Evolutionary conservation across 2,888 invertebrate species (phyloP).

Genomic region (Mythimna albipuncta): DNA sequence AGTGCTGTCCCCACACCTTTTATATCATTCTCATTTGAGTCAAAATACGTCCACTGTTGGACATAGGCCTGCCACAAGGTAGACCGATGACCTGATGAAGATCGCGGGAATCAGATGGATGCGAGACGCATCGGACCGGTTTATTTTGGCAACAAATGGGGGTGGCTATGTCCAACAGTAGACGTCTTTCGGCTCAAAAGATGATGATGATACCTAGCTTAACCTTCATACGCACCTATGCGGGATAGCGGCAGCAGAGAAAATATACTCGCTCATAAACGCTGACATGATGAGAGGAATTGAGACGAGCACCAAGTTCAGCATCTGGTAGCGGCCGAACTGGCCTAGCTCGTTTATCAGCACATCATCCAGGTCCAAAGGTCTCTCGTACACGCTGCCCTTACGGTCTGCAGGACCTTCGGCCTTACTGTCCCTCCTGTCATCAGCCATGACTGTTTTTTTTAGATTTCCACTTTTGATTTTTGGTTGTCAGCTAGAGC

Average conservation of each 20-base stretch:
- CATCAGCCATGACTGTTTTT: constrained; percentile 32
- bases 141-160: no score
- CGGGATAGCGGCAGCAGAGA: constrained; percentile 92
- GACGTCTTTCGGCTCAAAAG: no score
- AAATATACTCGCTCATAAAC: constrained; percentile 92
- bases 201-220: no score
- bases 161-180: no score
- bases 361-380: constrained; percentile 87
- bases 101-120: no score
- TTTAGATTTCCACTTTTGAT: background rate
- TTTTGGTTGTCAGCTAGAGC: constrained; percentile 9
- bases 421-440: constrained; percentile 21
- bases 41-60: no score
- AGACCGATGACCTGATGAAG: no score
- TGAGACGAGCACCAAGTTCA: constrained; percentile 91
- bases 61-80: no score
- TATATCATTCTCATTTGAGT: no score
- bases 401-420: constrained; percentile 45
- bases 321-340: constrained; percentile 92
- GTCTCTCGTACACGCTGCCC: constrained; percentile 60
- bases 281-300: constrained; percentile 92
- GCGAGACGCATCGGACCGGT: no score
- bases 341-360: constrained; percentile 90
- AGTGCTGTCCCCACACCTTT: no score
- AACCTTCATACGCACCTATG: constrained; percentile 90